Evolutionary conservation across 2,113 vertebrate genomes (phyloP), one percentile per base, ranked within the genome.

Genomic region (Seriola dumerili): DNA sequence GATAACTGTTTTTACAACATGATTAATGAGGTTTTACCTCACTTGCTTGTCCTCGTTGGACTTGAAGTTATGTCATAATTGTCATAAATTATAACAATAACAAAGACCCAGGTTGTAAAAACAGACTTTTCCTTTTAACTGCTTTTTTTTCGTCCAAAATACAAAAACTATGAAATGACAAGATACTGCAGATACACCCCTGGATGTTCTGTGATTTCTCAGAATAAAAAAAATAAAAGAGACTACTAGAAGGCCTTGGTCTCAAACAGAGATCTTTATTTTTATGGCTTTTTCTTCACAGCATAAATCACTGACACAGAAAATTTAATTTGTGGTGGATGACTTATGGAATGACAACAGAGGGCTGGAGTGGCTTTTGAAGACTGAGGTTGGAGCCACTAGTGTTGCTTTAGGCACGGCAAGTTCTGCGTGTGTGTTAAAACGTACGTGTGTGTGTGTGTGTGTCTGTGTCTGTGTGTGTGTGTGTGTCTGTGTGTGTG

Each of bases 311-410:
- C 78, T 84, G 87, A 87, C 88, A 90, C 76, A 90, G 90, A 91
- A 87, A 88, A 89, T 91, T 83, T 80, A 82, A 86, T 92, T 89
- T 86, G 91, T 78, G 87, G 87, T 66, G 80, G 55, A 90, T 91
- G 91, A 92, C 81, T 92, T 91, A 90, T 88, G 88, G 87, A 92
- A 93, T 82, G 90, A 94, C 90, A 92, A 92, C 89, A 90, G 87
- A 90, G 73, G 71, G 66, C 83, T 85, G 79, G 75, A 84, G 85
- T 52, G 58, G 73, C 75, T 88, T 89, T 90, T 88, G 76, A 91
- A 92, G 85, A 70, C 78, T 72, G 85, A 85, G 87, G 88, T 84
- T 89, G 73, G 85, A 92, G 84, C 86, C 88, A 65, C 62, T 63
- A 3, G 32, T 92, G 92, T 94, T 94, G 78, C 85, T 93, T 91